Base-by-base conservation (phyloP, 2,113 vertebrate genomes). In the Monopterus albus region DNA sequence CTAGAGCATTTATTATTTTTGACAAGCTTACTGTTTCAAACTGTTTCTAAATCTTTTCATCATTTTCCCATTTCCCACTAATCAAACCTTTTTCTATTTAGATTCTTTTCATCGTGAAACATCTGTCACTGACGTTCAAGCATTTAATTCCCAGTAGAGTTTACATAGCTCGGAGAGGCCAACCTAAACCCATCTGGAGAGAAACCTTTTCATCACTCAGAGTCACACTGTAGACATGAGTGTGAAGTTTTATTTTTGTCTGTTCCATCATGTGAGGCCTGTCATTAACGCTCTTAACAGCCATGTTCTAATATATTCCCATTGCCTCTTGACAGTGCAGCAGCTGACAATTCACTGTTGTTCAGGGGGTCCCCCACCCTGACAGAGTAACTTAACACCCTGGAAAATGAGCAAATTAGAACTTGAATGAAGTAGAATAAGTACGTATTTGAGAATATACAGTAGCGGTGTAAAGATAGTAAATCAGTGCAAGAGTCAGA, bases 221-320 rank as follows among this genome's bases (percentile, higher is more conserved):
- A 66, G 31, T 73, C 59, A 40, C 23, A 38, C 3, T 12, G 57
- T 35, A 42, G 47, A 33, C 36, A 45, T n/a, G 20, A 60, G 12
- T 26, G 29, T 57, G 45, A 3, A n/a, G 67, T 68, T 71, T 72
- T 61, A 35, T 28, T 75, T 87, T 62, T 58, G 26, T 66, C 70
- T 20, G 12, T 75, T 87, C 62, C 79, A 70, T 83, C 62, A 70
- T 67, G 42, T 75, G 64, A 75, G 69, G 42, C 39, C 52, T 75
- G 71, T 75, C 55, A 78, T 70, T 75, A 60, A 69, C 39, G 49
- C 42, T 69, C 52, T 58, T 63, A 72, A 71, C 45, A 63, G 18
- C 20, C 7, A 2, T 36, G 18, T 77, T 71, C 68, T 60, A 75
- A 75, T 82, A 25, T 47, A 71, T 73, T 72, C 79, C 45, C 69